Evolutionary conservation across 2,113 vertebrate genomes (phyloP).

Genomic region (Brevimyrus niger): DNA sequence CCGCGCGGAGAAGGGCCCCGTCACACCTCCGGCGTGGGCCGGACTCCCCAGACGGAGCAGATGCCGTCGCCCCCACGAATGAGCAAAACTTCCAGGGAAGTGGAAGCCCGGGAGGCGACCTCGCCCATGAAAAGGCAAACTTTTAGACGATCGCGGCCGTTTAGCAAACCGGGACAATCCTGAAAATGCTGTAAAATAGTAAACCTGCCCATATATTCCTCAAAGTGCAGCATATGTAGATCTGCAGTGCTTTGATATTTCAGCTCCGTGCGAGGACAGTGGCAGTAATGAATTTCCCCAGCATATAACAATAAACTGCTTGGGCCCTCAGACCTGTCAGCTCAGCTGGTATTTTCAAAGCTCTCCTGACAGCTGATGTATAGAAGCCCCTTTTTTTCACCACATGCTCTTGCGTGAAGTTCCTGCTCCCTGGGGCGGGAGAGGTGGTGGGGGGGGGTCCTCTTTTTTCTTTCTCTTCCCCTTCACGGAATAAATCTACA

Average conservation of each 20-base stretch:
- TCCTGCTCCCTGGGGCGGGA: neutral
- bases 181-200: neutral
- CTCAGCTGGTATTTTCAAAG: constrained; percentile 24
- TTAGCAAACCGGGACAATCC: neutral
- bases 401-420: constrained; percentile 22
- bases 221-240: neutral
- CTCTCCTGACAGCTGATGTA: constrained; percentile 28
- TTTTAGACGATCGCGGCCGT: neutral
- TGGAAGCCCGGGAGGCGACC: neutral
- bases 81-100: neutral
- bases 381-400: neutral
- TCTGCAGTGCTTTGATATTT: neutral
- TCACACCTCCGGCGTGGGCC: neutral
- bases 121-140: neutral
- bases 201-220: neutral
- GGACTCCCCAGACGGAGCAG: neutral
- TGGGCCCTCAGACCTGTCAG: constrained; percentile 19
- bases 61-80: neutral
- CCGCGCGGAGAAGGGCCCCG: neutral
- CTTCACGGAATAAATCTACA: constrained; percentile 16
- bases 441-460: neutral
- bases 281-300: constrained; percentile 5
- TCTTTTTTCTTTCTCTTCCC: constrained; percentile 20
- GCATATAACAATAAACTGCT: constrained; percentile 7
- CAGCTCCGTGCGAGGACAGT: neutral